These are phyloP conservation scores for Zingel zingel DNA, from an alignment of 2,113 vertebrate genomes.

Conservation along the genomic window DNA sequence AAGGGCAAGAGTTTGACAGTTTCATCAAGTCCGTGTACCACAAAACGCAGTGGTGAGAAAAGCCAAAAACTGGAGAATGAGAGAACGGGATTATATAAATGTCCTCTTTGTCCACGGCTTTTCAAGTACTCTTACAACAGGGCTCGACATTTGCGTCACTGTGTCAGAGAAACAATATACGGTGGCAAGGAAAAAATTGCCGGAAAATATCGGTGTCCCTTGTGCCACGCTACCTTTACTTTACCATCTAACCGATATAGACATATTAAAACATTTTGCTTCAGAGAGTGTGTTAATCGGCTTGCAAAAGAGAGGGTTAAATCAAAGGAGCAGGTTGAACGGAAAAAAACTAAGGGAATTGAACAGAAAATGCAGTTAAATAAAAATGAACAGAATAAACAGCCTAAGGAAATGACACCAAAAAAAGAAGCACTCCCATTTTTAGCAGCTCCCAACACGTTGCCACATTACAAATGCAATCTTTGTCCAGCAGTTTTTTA, in stretches of 20 bases:
- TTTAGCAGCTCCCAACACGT: neutral
- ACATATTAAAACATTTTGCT: constrained; percentile 76
- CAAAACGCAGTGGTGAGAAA: constrained; percentile 57
- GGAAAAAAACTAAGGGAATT: neutral
- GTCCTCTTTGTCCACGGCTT: constrained; percentile 78
- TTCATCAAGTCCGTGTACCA: constrained; percentile 37
- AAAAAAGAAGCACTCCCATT: constrained; percentile 28
- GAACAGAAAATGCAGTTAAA: constrained; percentile 13
- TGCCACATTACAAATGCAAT: constrained; percentile 68
- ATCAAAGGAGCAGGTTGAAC: neutral
- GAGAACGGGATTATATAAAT: constrained; percentile 63
- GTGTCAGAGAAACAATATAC: constrained; percentile 63
- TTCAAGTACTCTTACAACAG: constrained; percentile 83
- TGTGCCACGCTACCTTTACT: constrained; percentile 75
- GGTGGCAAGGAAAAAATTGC: constrained; percentile 63
- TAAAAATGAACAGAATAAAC: constrained; percentile 18
- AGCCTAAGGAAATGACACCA: constrained; percentile 22
- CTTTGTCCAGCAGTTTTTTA: constrained; percentile 77
- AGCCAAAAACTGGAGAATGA: constrained; percentile 18
- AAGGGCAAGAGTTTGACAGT: constrained; percentile 16
- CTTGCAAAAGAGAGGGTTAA: constrained; percentile 46
- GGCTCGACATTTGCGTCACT: constrained; percentile 80
- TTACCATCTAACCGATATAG: constrained; percentile 70
- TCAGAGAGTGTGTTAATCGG: constrained; percentile 62
- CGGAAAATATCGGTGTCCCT: constrained; percentile 77